Evolutionary conservation across 2,113 vertebrate species (phyloP).

Genomic region (Cebus imitator): DNA sequence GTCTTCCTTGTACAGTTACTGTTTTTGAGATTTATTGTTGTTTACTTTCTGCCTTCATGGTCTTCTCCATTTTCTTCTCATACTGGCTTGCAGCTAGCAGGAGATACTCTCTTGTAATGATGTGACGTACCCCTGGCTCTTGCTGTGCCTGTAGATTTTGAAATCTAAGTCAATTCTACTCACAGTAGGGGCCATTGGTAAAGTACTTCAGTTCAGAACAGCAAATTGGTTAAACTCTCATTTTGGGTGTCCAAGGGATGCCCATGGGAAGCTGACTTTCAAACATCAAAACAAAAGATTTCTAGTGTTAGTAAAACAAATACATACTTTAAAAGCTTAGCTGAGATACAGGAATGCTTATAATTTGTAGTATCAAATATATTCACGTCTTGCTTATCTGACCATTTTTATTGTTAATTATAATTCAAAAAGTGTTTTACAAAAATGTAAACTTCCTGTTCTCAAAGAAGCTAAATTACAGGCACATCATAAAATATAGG

Average conservation of each 20-base stretch:
- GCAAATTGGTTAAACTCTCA: constrained; percentile 56
- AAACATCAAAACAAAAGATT: constrained; percentile 19
- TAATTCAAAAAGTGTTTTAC: neutral
- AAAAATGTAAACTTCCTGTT: neutral
- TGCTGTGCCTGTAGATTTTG: constrained; percentile 66
- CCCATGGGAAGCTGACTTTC: constrained; percentile 9
- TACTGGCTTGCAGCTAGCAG: neutral
- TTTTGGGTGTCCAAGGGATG: constrained; percentile 30
- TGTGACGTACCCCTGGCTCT: constrained; percentile 49
- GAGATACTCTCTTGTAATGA: neutral
- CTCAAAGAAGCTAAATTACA: neutral
- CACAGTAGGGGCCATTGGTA: constrained; percentile 42
- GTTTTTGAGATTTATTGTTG: neutral
- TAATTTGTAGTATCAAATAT: neutral
- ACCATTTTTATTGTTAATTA: constrained; percentile 34
- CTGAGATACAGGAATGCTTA: neutral
- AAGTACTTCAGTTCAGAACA: constrained; percentile 60
- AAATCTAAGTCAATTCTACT: constrained; percentile 69
- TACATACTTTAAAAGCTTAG: neutral
- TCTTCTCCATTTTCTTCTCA: constrained; percentile 37
- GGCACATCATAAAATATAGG: neutral
- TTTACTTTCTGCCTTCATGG: constrained; percentile 8
- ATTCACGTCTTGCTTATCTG: neutral
- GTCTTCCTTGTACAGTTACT: neutral
- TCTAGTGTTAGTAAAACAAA: neutral